Conservation (phyloP, 2,888 invertebrate species). For the Apamea anceps region DNA sequence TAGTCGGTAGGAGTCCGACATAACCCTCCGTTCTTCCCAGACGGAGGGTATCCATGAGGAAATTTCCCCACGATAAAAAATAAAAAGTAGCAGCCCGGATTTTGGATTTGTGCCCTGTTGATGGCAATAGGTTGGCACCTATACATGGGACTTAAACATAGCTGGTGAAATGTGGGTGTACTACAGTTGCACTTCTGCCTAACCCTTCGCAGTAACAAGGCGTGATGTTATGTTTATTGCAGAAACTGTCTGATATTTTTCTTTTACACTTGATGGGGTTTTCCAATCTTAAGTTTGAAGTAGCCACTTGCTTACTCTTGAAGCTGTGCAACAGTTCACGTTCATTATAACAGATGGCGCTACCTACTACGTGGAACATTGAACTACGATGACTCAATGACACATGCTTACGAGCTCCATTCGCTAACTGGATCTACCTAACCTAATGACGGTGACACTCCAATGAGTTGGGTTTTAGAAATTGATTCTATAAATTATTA, state of each 20-base stretch:
- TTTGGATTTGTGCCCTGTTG: background rate
- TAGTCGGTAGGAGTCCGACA: no score
- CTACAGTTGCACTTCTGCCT: background rate
- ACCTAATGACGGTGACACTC: background rate
- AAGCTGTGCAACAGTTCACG: background rate
- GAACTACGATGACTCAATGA: background rate
- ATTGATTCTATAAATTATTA: background rate
- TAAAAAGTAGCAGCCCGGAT: no score
- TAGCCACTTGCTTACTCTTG: background rate
- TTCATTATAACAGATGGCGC: conserved; percentile 33
- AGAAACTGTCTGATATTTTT: background rate
- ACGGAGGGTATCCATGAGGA: no score
- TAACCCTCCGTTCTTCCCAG: no score
- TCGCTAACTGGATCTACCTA: background rate
- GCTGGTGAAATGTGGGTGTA: background rate
- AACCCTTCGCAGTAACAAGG: background rate
- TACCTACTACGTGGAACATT: background rate
- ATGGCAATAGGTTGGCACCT: background rate
- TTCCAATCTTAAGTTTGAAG: background rate
- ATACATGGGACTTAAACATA: background rate
- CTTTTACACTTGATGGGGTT: background rate
- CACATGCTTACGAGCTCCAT: background rate
- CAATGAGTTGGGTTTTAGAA: background rate
- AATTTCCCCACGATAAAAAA: no score
- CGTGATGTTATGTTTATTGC: background rate